Base-by-base conservation (phyloP, 2,888 invertebrate genomes). In the Pediacus dermestoides region DNA sequence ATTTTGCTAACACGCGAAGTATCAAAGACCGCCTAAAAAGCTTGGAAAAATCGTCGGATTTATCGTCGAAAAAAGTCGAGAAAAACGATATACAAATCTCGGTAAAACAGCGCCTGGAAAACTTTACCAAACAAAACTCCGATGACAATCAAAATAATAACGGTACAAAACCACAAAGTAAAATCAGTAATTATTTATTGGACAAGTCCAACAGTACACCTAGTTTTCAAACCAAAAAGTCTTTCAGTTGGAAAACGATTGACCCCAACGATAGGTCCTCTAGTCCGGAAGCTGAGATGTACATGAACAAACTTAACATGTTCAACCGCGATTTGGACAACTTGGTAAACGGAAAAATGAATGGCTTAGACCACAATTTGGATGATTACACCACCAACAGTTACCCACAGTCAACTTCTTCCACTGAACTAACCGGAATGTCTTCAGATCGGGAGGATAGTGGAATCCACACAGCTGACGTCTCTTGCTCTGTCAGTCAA, bases 391-490 rank as follows among this genome's bases (percentile, higher is more conserved):
- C 63, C 48, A 50, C 56, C 32, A 59, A 59, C 6, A 72, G 74
- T 50, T 74, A 74, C 46, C 70, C 75, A 3, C 68, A 73, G 2
- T 73, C 74, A 3, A 76, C 78, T 35, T 70, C 68, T 21, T 74
- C 75, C 2, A 69, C 74, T n/a, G 81, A 82, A 53, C 71, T 81
- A 60, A 73, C 80, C 48, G 76, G 77, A 30, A 73, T 64, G 36
- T 66, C 68, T 27, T 72, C 72, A 6, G 85, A 82, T 64, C 77
- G 81, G 23, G 88, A 88, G 67, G 88, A 88, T 60, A 84, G 83
- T 46, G 85, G 85, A 2, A 83, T 85, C 45, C 87, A 88, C 53
- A 82, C 85, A 3, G 85, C 86, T 2, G 82, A 85, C 8, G 87
- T 84, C 37, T 85, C 85, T 11, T 84, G 83, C 55, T 82, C 80